Evolutionary conservation across 2,888 invertebrate genomes (phyloP), one percentile per base, ranked within the genome.

Genomic region (Leptura quadrifasciata): DNA sequence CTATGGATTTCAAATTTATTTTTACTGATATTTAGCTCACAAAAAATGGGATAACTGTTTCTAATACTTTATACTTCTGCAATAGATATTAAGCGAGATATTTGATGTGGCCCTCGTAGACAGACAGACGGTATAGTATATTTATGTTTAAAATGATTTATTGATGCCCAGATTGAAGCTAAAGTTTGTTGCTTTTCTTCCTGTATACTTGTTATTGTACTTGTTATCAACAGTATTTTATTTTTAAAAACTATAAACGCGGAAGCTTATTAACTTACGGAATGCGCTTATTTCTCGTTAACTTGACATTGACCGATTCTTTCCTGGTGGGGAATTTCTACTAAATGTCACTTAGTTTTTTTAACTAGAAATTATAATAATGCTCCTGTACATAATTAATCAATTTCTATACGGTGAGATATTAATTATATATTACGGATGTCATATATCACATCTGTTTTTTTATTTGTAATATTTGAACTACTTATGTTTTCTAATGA

Each of bases 301-400:
- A 74, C 74, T 83, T 86, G 87, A 84, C 87, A 87, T 87, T 87
- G 87, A 86, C 87, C 85, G 81, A 84, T 85, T 86, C 85, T 86
- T 87, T 87, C 86, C 87, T 86, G 86, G 86, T 87, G 83, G 76
- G 65, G 67, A 67, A 67, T 52, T 67, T 67, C 67, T 67, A 67
- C 60, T 27, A 20, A 63, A 20, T 63, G 39, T 39, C 39, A 17
- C 12, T 63, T 27, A 17, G 20, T 60, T 60, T 63, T 60, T 60
- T 12, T 27, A n/a, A n/a, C 47, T n/a, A n/a, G 47, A 47, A 47
- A 47, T 47, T 47, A 47, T n/a, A 47, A 47, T 47, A 47, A n/a
- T 47, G 6, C 5, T 47, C 39, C 39, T 39, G 39, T 15, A 39
- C 15, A 10, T 39, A 39, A 39, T 6, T 39, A 15, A 12, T 2